Evolutionary conservation across 1,140 invertebrate genomes (phyloP).

Genomic region (Spodoptera frugiperda): DNA sequence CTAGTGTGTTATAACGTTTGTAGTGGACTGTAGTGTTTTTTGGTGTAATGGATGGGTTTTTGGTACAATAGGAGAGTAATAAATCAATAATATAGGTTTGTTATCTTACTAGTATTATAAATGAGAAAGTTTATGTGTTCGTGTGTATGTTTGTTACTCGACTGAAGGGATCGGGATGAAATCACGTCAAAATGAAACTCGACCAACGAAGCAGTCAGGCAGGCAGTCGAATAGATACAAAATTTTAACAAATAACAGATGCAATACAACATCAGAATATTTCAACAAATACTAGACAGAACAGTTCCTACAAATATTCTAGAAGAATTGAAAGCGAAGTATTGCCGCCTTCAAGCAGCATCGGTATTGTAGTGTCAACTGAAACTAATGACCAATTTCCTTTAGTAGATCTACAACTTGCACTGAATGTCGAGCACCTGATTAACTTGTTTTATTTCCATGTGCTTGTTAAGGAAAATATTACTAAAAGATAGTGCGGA

Average conservation of each 20-base stretch:
- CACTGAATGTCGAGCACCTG: conserved; percentile 3
- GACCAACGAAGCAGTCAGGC: too few relatives aligned
- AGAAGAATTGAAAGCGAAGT: neutral
- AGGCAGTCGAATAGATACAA: too few relatives aligned
- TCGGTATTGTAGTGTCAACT: conserved; percentile 10
- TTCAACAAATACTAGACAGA: neutral
- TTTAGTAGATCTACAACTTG: neutral
- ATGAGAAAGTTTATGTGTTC: too few relatives aligned
- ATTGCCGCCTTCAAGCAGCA: neutral
- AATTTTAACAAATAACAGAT: too few relatives aligned
- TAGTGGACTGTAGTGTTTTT: conserved; percentile 9
- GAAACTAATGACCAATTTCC: conserved; percentile 16
- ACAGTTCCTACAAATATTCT: conserved; percentile 1
- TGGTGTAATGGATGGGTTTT: neutral
- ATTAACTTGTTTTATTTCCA: conserved; percentile 1
- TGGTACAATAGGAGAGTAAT: neutral
- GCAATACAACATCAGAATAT: neutral
- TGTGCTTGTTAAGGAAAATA: neutral
- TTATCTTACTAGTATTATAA: too few relatives aligned
- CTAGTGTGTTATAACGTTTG: conserved; percentile 15
- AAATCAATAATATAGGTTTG: too few relatives aligned
- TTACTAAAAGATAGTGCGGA: neutral
- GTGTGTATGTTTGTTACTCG: too few relatives aligned
- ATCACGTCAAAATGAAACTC: too few relatives aligned
- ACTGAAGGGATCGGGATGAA: too few relatives aligned